Base-by-base conservation (phyloP, 2,888 invertebrate species). In the Eremobia ochroleuca region DNA sequence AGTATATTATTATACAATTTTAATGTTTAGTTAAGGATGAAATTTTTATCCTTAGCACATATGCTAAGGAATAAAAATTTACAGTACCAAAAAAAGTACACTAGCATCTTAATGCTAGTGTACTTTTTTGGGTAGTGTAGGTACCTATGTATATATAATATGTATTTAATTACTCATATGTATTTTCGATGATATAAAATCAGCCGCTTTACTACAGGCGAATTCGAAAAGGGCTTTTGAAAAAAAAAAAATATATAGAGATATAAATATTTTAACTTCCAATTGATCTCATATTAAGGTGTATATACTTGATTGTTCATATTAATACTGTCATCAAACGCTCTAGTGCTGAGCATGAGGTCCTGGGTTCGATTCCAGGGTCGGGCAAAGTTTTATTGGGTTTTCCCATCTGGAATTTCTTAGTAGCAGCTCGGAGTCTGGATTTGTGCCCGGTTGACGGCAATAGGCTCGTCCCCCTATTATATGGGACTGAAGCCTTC, bases 251-350 rank as follows among this genome's bases (percentile, higher is more conserved):
- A 9, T 3, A 13, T 0, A 11, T 40, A 40, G 9, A 37, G 6
- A 37, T 37, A 37, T 37, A 37, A 37, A 31, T 28, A 18, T 28
- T 21, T 31, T 31, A 0, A 49, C 58, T 77, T 28, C 0, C 40
- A n/a, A 59, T 31, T 76, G 64, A 46, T 77, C 43, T 76, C 64
- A 40, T 40, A 43, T 43, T 15, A 25, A 1, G 46, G 2, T 66
- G 4, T 43, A 31, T 31, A 11, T 25, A 49, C 46, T 25, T 31
- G 31, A 25, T 67, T 49, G 25, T 49, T 25, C 15, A 46, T 31
- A 15, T 28, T 21, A 43, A 46, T 46, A 67, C 8, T 31, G 15
- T 25, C 25, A 9, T 25, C 31, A 25, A 31, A 49, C 18, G 5
- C 9, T 31, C 9, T 40, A 31, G 0, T 52, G 40, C 4, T 11